A percentile compares a stretch with the other conserved stretches of the same genome.
These are phyloP conservation scores for Arenaria interpres DNA, from an alignment of 2,113 vertebrate genomes.

Conservation along the genomic window DNA sequence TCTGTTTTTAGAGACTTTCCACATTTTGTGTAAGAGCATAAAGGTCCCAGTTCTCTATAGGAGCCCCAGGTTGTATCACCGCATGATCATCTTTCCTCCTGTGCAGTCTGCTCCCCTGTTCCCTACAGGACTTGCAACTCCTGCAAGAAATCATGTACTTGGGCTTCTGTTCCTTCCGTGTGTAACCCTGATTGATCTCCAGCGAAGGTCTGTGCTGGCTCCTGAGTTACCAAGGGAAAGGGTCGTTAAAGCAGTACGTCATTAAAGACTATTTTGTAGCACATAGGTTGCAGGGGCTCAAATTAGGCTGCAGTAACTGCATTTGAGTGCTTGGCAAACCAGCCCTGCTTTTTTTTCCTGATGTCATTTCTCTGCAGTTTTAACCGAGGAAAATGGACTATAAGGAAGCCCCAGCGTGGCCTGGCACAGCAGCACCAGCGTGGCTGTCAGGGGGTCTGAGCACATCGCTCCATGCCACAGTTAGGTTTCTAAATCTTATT, in stretches of 20 bases:
- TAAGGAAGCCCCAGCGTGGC: not conserved
- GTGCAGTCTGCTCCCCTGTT: not conserved
- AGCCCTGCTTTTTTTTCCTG: not conserved
- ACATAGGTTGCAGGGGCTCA: not conserved
- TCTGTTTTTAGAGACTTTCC: not conserved
- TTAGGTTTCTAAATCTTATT: not conserved
- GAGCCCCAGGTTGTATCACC: not conserved
- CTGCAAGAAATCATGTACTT: not conserved
- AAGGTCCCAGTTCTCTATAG: not conserved
- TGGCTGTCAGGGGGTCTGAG: not conserved
- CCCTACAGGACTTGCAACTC: not conserved
- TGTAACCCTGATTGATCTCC: not conserved
- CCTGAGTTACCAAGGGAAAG: not conserved
- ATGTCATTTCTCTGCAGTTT: not conserved
- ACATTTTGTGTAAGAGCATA: not conserved
- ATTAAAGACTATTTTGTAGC: not conserved
- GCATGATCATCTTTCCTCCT: not conserved
- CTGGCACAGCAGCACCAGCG: fast-evolving
- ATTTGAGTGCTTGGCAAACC: not conserved
- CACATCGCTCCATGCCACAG: not conserved
- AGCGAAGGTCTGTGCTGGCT: not conserved
- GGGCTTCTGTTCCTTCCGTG: not conserved
- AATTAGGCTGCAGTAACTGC: not conserved
- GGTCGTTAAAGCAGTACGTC: not conserved
- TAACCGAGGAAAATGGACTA: not conserved